phyloP scores from a whole-genome alignment of 37 sponge, comb jelly and placozoan species.

The Sycon ciliatum region DNA sequence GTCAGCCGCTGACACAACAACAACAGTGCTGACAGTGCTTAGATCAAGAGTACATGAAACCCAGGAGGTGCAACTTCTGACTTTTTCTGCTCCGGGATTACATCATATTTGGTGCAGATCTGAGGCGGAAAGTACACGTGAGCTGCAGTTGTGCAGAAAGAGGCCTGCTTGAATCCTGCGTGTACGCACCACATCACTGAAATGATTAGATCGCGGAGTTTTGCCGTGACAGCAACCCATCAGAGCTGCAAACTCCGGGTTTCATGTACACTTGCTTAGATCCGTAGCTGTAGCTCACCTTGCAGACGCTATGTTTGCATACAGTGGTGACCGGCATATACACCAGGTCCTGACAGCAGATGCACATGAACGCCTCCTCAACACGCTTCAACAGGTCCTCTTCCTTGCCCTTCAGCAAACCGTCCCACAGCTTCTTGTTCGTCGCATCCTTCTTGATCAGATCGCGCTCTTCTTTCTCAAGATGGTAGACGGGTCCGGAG shows the following conservation, averaged over 20 bases:
- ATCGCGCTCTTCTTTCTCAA: constrained; percentile 39
- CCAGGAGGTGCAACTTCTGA: too few relatives aligned
- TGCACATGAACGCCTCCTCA: constrained; percentile 66
- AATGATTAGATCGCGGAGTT: too few relatives aligned
- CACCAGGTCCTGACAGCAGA: constrained; percentile 77
- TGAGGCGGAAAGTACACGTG: too few relatives aligned
- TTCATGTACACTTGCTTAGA: neutral
- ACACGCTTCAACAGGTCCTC: constrained; percentile 45
- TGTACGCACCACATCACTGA: too few relatives aligned
- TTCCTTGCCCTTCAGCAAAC: constrained; percentile 31
- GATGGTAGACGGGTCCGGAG: constrained; percentile 56
- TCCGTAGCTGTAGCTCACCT: constrained; percentile 16
- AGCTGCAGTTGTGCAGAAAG: too few relatives aligned
- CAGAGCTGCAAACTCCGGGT: neutral
- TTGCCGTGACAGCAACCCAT: too few relatives aligned
- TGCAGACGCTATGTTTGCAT: constrained; percentile 71
- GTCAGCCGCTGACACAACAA: too few relatives aligned
- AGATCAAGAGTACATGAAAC: too few relatives aligned
- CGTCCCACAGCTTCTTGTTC: constrained; percentile 67
- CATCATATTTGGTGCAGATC: too few relatives aligned
- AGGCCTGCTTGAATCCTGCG: too few relatives aligned
- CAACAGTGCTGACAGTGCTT: too few relatives aligned
- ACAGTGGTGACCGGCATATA: constrained; percentile 67
- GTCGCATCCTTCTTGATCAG: constrained; percentile 42
- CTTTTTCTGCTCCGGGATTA: too few relatives aligned